Evolutionary conservation across 2,888 invertebrate genomes (phyloP), one percentile per base, ranked within the genome.

Genomic region (Glaucopsyche alexis): DNA sequence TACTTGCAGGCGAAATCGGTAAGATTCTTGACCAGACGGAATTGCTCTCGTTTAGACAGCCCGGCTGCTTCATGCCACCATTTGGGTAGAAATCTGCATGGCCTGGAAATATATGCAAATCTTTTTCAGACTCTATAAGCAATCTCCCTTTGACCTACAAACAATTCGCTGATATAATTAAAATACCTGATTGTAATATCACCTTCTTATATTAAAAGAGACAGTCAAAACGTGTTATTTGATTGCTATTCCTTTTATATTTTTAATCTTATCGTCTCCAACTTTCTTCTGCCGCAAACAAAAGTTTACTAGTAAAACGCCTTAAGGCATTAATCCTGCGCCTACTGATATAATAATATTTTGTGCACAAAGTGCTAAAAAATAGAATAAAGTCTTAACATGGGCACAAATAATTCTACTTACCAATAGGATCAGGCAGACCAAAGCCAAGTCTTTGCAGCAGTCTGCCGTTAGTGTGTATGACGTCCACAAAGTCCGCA

Each of bases 31-130:
- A 82, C 81, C 87, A 86, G 1, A 89, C 77, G 0, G 90, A 87
- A 11, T 79, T 82, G 2, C 83, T 82, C 3, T 79, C 76, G 64
- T 85, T 88, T 7, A 77, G 71, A 79, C 96, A 96, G 0, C 95
- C 95, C 0, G 95, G 95, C 80, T 96, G 96, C 70, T 88, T 88
- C 86, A 93, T 90, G 0, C 96, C 96, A 0, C 96, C 96, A 75
- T 96, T 96, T 0, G 95, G 94, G 83, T 95, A 96, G 81, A 95
- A 95, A 81, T 96, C 96, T 2, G 94, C 93, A 77, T 95, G 90
- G 70, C 94, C 94, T 94, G 74, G 50, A 80, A 29, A 81, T 71
- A 45, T 40, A 52, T 47, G 7, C 19, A 55, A 38, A 0, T 7
- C 16, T 3, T n/a, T n/a, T n/a, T 52, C 1, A 52, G 16, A 29